Base-by-base conservation (phyloP, 1,140 invertebrate genomes). In the Temnothorax longispinosus region DNA sequence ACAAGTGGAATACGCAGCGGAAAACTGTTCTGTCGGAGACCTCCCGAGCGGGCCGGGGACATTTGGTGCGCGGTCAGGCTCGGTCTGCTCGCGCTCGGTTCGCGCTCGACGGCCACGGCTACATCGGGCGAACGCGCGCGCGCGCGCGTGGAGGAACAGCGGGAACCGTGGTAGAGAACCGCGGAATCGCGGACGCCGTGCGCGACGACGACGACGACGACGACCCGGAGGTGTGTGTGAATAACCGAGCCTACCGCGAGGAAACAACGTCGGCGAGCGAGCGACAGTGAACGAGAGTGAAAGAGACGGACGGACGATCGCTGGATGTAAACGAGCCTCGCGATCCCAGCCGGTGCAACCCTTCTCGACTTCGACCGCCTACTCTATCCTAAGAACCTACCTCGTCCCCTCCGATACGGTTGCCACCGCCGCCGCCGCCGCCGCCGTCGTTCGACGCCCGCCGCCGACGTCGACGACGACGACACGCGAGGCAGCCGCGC, bases 401-500 rank as follows among this genome's bases (percentile, higher is more conserved):
- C 15, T 84, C 41, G 69, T 60, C 47, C 41, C 32, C 38, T 54
- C 54, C n/a, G 82, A 88, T 27, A 65, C 47, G 52, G 52, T 50
- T 32, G 56, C 60, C 56, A 58, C 64, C 76, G 64, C 64, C 76
- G 69, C 74, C 32, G 65, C 56, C 64, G 56, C 74, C 71, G 77
- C 62, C 21, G 75, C 54, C 21, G 87, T 82, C 65, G 88, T 89
- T 77, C 78, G 54, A 74, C 80, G 77, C 72, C 56, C 77, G 60
- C 72, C 84, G 85, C 84, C 81, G 65, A 69, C 85, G 85, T 89
- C 77, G 77, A 78, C 72, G 60, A 82, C 65, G 77, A 81, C 77
- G 75, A 85, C 84, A 72, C 88, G 85, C 90, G 88, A 86, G 74
- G 74, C 74, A 80, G 88, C 88, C 82, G 90, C 92, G 87, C 84